Percentiles rank a stretch among this genome's conserved stretches.
Conservation (phyloP, 2,888 invertebrate species). For the Troides aeacus region DNA sequence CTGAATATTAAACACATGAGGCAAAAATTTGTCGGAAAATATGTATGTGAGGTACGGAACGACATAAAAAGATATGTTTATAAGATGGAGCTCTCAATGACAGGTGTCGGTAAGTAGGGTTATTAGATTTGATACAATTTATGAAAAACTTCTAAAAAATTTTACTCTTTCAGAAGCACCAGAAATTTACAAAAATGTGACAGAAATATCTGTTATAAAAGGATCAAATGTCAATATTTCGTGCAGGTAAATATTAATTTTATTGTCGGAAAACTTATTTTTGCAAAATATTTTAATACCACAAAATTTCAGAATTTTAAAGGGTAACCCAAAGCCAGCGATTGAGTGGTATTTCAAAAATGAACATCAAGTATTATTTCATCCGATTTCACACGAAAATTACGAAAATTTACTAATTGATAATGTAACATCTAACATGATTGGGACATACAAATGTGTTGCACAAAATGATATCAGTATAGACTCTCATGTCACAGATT, state of each 20-base stretch:
- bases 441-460: conserved; percentile 26
- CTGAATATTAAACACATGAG: conserved; percentile 20
- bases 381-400: neutral
- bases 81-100: conserved; percentile 13
- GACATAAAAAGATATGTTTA: neutral
- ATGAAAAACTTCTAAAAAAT: neutral
- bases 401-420: conserved; percentile 16
- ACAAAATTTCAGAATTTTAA: conserved; percentile 22
- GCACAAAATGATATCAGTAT: conserved; percentile 15
- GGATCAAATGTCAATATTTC: neutral
- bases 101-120: conserved; percentile 15
- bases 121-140: neutral
- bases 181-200: conserved; percentile 21
- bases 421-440: neutral
- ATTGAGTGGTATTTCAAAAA: conserved; percentile 20
- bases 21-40: conserved; percentile 10
- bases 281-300: conserved; percentile 1
- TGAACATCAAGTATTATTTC: conserved; percentile 4
- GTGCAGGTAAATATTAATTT: conserved; percentile 23
- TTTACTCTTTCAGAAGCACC: conserved; percentile 15
- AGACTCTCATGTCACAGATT: conserved; percentile 17
- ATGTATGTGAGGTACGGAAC: conserved; percentile 16
- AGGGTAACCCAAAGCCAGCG: conserved; percentile 15
- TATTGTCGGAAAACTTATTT: neutral
- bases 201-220: conserved; percentile 6